A percentile compares a stretch with the other conserved stretches of the same genome.
These are phyloP conservation scores for Drepanosiphum platanoidis DNA, from an alignment of 2,888 invertebrate genomes.

Conservation along the genomic window DNA sequence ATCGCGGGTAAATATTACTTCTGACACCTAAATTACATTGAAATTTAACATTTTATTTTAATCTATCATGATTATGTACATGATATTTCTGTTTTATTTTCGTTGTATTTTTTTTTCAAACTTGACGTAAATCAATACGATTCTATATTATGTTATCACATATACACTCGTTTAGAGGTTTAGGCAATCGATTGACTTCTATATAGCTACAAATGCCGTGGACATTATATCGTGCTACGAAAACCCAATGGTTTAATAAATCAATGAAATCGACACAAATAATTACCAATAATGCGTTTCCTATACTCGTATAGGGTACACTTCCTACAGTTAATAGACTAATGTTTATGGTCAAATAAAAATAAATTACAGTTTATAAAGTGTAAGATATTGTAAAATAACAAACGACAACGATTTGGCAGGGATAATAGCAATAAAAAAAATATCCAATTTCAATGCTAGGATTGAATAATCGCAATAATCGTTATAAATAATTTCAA, in stretches of 20 bases:
- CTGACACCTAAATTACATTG: too few species aligned
- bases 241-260: neutral
- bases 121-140: too few species aligned
- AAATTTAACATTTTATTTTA: neutral
- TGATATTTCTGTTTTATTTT: neutral
- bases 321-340: neutral
- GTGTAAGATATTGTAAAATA: neutral
- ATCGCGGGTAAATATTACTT: constrained; percentile 74
- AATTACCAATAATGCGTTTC: constrained; percentile 42
- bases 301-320: neutral
- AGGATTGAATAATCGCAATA: constrained; percentile 15
- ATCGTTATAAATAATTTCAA: too few species aligned
- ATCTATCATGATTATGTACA: neutral
- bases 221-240: neutral
- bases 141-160: neutral
- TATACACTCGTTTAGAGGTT: too few species aligned
- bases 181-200: neutral
- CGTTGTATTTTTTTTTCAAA: too few species aligned
- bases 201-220: neutral
- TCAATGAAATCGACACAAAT: constrained; percentile 19
- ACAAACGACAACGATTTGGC: constrained; percentile 6
- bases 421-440: neutral
- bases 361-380: constrained; percentile 8
- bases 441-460: neutral
- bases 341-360: neutral